Evolutionary conservation across 2,888 invertebrate species (phyloP), one percentile per base, ranked within the genome.

Genomic region (Masnerella sp.): DNA sequence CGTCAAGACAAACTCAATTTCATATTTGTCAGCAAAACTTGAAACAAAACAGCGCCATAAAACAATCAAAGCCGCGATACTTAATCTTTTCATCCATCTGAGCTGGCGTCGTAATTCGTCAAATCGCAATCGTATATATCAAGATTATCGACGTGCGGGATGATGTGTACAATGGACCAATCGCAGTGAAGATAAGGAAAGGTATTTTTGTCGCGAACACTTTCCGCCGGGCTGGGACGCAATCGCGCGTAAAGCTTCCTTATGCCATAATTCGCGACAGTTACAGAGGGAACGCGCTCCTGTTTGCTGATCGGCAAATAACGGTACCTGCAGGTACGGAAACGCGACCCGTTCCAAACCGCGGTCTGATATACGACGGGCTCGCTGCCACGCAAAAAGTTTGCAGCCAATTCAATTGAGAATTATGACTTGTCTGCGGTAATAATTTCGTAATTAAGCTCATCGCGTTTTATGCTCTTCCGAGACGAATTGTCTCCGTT

Each of bases 381-480:
- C 52, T 42, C 32, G 47, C 56, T 25, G 28, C 38, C 25, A 18
- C 25, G 34, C 59, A 65, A 65, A 65, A 65, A 52, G 43, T 45
- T 59, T 5, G 14, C 3, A 38, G 38, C 43, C 49, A 58, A 59
- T 71, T 59, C 71, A 52, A 64, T 59, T 64, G 64, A 71, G 43
- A 71, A 64, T 64, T 71, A 58, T 62, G 58, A 71, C 32, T 45
- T 71, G 64, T 65, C 65, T 59, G 71, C 25, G 59, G 56, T 40
- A 65, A 72, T 72, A 65, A 72, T 65, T 59, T 34, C 14, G 45
- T 65, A 65, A 71, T 71, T 71, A 71, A 71, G 52, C 65, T 65
- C 40, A 30, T 59, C 58, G 54, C 71, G 52, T 54, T 58, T 45
- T 28, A 28, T 40, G 34, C 59, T 59, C 58, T 40, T 34, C 38